A percentile compares a stretch with the other conserved stretches of the same genome.
Evolutionary conservation across 2,888 invertebrate genomes (phyloP).

Genomic region (Athalia rosae): DNA sequence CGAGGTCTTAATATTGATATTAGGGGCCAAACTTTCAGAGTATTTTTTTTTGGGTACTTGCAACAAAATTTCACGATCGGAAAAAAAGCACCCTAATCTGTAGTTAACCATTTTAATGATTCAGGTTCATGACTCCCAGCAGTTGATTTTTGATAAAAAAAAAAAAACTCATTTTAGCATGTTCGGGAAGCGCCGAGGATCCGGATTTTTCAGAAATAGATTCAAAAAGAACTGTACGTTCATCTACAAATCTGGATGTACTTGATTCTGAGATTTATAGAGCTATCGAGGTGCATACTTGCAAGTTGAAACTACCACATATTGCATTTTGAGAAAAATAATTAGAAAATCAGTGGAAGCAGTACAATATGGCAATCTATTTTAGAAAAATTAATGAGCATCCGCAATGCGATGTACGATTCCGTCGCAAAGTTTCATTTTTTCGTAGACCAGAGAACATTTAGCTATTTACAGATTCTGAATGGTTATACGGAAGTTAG

Average conservation of each 20-base stretch:
- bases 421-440: not conserved
- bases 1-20: too few species aligned
- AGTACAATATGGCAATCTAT: not conserved
- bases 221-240: slow-evolving; percentile 2
- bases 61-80: too few species aligned
- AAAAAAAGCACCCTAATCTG: too few species aligned
- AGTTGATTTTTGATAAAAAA: too few species aligned
- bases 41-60: too few species aligned
- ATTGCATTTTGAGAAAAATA: not conserved
- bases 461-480: slow-evolving; percentile 39
- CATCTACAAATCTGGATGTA: not conserved
- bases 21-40: too few species aligned
- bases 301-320: not conserved
- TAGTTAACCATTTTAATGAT: too few species aligned
- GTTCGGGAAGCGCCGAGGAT: not conserved
- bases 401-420: not conserved
- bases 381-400: not conserved
- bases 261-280: slow-evolving; percentile 10
- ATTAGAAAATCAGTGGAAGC: not conserved
- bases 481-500: slow-evolving; percentile 44
- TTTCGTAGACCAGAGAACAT: not conserved
- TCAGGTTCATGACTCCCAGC: too few species aligned
- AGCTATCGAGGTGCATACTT: slow-evolving; percentile 23
- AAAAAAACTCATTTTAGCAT: not conserved
- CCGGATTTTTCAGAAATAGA: not conserved